Evolutionary conservation across 1,140 invertebrate species (phyloP), one percentile per base, ranked within the genome.

Genomic region (Drosophila nigrodunni): DNA sequence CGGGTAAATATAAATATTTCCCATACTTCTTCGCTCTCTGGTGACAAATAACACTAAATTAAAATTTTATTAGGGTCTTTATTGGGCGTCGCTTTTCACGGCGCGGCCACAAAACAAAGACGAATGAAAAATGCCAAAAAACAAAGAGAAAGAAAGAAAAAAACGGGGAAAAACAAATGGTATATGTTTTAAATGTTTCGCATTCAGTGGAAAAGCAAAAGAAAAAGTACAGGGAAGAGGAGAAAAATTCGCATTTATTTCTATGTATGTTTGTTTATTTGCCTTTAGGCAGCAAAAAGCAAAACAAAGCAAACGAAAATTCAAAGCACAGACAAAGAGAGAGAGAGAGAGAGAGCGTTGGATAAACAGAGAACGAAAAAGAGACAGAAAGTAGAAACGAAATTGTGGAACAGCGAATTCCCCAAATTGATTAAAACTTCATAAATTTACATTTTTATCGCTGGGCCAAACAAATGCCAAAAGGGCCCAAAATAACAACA

Each of bases 11-110:
- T 61, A 34, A 37, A 5, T 43, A 50, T 60, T 66, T 67, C 9
- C 10, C 43, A 30, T 18, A 13, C 52, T n/a, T 13, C 30, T 2
- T 4, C 15, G 37, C 35, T 67, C 85, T 85, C 85, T 88, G 74
- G 85, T 85, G 85, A 89, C 80, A 88, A 88, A 88, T 88, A 88
- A 88, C 85, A 88, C 74, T 88, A 88, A 88, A 88, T 88, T 85
- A 89, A 88, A 88, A 89, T 88, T 89, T 88, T 88, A 88, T 88
- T 88, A 88, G 85, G 85, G 85, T 88, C 85, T 88, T 88, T 88
- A 88, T 88, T 85, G 85, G 82, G 74, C 78, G 77, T 60, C 80
- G 68, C 74, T 78, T 85, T 75, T 52, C 79, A 82, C 78, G 74
- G n/a, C 11, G 59, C 78, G 43, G 64, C 58, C 58, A 58, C 68